Conservation (phyloP, 2,797 vertebrate species). For the Poeciliopsis turneri region DNA sequence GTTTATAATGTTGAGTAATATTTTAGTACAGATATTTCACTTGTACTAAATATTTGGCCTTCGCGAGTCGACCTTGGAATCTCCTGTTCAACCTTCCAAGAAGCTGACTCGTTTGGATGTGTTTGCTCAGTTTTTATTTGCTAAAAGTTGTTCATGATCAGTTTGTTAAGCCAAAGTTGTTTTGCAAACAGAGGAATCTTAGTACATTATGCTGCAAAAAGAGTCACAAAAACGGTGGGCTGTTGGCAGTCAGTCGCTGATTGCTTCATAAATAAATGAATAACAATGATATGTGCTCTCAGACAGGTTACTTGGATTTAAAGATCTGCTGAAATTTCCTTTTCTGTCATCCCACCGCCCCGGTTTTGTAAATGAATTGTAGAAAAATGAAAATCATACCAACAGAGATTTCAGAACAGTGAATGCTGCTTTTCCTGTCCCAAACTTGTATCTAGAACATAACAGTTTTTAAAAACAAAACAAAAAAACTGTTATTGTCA, state of each 20-base stretch:
- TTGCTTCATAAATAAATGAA: neutral
- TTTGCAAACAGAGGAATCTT: neutral
- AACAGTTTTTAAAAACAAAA: neutral
- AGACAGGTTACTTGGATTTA: neutral
- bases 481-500: neutral
- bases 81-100: neutral
- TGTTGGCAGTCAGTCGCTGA: neutral
- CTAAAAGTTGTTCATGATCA: slow-evolving; percentile 15
- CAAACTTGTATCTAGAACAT: no score
- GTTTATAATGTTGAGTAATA: neutral
- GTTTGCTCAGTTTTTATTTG: slow-evolving; percentile 4
- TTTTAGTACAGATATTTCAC: neutral
- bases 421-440: no score
- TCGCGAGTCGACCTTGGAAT: neutral
- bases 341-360: neutral
- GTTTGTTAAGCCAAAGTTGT: slow-evolving; percentile 15
- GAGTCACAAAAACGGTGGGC: neutral
- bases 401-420: neutral
- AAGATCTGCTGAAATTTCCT: neutral
- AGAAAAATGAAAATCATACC: no score
- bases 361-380: neutral
- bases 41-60: slow-evolving; percentile 1
- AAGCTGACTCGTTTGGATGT: neutral
- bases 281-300: neutral
- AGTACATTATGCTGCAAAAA: neutral